Evolutionary conservation across 1,140 invertebrate species (phyloP).

Genomic region (Bilobella aurantiaca): DNA sequence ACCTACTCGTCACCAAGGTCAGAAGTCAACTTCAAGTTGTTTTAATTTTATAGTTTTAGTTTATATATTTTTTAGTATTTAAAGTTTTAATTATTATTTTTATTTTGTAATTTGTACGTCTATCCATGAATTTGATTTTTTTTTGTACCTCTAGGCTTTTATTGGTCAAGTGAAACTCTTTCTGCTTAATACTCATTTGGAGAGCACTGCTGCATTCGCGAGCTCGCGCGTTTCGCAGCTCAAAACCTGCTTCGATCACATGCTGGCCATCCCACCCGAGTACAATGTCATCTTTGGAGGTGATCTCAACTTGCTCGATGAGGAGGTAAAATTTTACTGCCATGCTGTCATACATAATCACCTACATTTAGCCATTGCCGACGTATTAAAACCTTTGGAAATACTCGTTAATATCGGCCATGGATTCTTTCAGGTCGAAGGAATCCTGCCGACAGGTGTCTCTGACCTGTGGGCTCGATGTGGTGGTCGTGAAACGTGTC

Average conservation of each 20-base stretch:
- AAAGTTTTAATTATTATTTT: too few relatives aligned
- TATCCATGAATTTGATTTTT: not conserved
- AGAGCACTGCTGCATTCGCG: constrained; percentile 46
- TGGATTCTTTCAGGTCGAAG: constrained; percentile 39
- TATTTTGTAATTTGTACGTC: not conserved
- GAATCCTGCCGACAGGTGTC: constrained; percentile 43
- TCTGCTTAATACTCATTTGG: constrained; percentile 50
- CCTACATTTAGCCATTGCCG: too few relatives aligned
- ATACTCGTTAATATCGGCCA: constrained; percentile 37
- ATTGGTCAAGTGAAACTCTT: constrained; percentile 42
- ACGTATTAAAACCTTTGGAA: too few relatives aligned
- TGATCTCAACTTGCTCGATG: constrained; percentile 51
- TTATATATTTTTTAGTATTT: too few relatives aligned
- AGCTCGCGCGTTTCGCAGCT: constrained; percentile 45
- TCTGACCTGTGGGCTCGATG: constrained; percentile 49
- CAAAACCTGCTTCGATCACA: constrained; percentile 40
- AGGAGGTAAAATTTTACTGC: too few relatives aligned
- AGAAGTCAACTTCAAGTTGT: not conserved
- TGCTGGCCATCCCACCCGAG: constrained; percentile 37
- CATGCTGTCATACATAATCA: too few relatives aligned
- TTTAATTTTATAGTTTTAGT: not conserved
- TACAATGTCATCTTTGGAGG: constrained; percentile 49
- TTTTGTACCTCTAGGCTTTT: constrained; percentile 43
- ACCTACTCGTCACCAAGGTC: constrained; percentile 39
- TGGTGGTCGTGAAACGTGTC: constrained; percentile 45